A percentile compares a stretch with the other conserved stretches of the same genome.
phyloP scores from a whole-genome alignment of 2,888 invertebrate species.

The Selenia dentaria region DNA sequence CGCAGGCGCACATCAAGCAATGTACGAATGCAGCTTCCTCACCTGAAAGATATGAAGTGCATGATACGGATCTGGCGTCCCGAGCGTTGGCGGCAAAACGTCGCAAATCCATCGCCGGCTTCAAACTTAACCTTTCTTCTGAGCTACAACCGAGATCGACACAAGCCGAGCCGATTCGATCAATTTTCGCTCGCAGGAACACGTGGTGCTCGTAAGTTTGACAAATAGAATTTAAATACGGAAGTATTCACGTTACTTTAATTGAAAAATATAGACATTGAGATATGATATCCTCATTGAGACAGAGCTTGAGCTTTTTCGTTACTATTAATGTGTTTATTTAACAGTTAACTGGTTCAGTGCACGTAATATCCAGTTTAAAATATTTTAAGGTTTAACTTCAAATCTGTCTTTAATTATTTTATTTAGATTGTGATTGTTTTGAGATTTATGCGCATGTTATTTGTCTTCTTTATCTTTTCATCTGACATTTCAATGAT shows the following conservation, averaged over 20 bases:
- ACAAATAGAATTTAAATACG: conserved; percentile 2
- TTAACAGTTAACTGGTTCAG: conserved; percentile 16
- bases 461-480: conserved; percentile 38
- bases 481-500: conserved; percentile 35
- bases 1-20: conserved; percentile 78
- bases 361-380: conserved; percentile 48
- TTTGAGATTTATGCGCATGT: conserved; percentile 40
- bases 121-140: conserved; percentile 66
- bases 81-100: conserved; percentile 77
- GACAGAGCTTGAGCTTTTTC: neutral
- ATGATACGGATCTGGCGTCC: conserved; percentile 68
- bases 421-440: conserved; percentile 47
- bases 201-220: conserved; percentile 83
- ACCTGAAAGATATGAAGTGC: conserved; percentile 52
- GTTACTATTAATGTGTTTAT: conserved; percentile 13
- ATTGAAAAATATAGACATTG: neutral
- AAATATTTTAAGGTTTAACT: conserved; percentile 48
- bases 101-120: conserved; percentile 74
- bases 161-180: conserved; percentile 56
- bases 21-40: conserved; percentile 61
- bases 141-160: conserved; percentile 60
- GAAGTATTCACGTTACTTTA: neutral
- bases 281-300: conserved; percentile 1
- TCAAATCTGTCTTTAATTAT: conserved; percentile 43
- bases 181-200: conserved; percentile 71